Evolutionary conservation across 1,140 invertebrate species (phyloP).

Genomic region (Limonius californicus): DNA sequence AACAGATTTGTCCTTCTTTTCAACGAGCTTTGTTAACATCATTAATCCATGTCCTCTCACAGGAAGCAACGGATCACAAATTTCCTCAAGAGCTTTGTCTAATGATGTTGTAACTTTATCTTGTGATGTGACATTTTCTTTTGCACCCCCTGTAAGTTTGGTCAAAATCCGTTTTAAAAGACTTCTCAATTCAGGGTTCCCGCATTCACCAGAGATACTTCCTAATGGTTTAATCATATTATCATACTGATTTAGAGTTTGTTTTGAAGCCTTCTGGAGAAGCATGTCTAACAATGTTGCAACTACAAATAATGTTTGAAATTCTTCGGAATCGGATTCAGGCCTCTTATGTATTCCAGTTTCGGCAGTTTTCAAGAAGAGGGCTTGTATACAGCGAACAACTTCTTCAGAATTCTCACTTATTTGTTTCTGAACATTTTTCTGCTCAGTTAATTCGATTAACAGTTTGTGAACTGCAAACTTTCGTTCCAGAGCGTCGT

Average conservation of each 20-base stretch:
- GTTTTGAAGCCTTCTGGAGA: conserved; percentile 35
- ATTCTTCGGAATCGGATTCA: conserved; percentile 30
- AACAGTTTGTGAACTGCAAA: conserved; percentile 33
- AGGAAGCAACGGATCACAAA: conserved; percentile 72
- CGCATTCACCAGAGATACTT: conserved; percentile 31
- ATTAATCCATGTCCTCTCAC: conserved; percentile 76
- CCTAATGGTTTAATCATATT: conserved; percentile 29
- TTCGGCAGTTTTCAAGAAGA: conserved; percentile 32
- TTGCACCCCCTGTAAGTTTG: conserved; percentile 24
- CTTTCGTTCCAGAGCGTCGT: conserved; percentile 29
- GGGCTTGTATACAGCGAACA: conserved; percentile 36
- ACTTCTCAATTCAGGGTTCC: conserved; percentile 30
- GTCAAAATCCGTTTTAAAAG: conserved; percentile 30
- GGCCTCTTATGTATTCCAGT: conserved; percentile 38
- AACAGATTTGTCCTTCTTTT: conserved; percentile 59
- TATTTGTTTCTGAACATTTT: conserved; percentile 45
- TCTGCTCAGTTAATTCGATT: conserved; percentile 42
- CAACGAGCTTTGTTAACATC: conserved; percentile 66
- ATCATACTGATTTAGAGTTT: conserved; percentile 26
- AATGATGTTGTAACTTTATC: conserved; percentile 44
- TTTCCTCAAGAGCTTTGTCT: conserved; percentile 62
- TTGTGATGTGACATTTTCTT: conserved; percentile 31
- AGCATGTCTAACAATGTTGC: conserved; percentile 51
- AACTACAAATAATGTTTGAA: conserved; percentile 47
- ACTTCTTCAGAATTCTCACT: conserved; percentile 41